A percentile compares a stretch with the other conserved stretches of the same genome.
Evolutionary conservation across 2,113 vertebrate species (phyloP).

Genomic region (Sinocyclocheilus grahami): DNA sequence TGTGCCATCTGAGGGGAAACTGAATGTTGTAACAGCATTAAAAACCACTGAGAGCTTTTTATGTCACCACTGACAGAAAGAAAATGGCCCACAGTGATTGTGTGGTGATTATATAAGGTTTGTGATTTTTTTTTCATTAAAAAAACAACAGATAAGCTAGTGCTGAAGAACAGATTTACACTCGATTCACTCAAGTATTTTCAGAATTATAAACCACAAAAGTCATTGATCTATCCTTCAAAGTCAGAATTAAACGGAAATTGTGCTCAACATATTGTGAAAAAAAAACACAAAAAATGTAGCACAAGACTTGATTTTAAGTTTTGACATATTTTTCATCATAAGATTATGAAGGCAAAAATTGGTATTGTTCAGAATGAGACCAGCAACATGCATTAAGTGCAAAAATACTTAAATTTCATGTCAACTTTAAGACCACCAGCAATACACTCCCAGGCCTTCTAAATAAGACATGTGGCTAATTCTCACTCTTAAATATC

Average conservation of each 20-base stretch:
- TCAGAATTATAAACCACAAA: background rate
- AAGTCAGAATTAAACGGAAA: background rate
- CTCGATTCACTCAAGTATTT: background rate
- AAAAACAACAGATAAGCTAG: background rate
- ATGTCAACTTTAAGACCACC: background rate
- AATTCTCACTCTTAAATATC: constrained; percentile 11
- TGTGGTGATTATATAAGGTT: background rate
- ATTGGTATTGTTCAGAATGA: background rate
- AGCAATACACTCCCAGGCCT: background rate
- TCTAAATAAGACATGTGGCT: background rate
- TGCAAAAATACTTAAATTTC: background rate
- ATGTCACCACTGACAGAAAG: background rate
- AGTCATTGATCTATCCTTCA: background rate
- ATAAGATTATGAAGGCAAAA: background rate
- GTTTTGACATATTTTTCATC: background rate
- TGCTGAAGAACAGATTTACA: background rate
- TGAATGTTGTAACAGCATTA: constrained; percentile 1
- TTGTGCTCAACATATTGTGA: background rate
- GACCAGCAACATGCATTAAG: background rate
- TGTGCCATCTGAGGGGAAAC: constrained; percentile 15
- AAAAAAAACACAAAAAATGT: background rate
- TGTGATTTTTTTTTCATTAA: background rate
- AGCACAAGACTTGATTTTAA: background rate
- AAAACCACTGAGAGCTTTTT: constrained; percentile 3
- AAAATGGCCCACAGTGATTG: background rate